phyloP scores from a whole-genome alignment of 2,113 vertebrate species.

The Athene cunicularia region DNA sequence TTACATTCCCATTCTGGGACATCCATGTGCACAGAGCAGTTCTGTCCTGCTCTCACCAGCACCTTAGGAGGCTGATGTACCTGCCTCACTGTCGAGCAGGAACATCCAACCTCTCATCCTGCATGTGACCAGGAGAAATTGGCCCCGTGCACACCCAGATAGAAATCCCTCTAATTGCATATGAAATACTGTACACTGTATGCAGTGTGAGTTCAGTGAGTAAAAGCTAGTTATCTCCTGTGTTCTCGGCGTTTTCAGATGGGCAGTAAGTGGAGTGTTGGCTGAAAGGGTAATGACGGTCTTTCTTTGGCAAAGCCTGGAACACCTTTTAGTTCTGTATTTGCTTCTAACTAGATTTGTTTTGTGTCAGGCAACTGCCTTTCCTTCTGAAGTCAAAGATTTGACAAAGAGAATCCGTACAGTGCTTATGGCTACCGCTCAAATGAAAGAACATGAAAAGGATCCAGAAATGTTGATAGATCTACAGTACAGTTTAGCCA shows the following conservation, averaged over 20 bases:
- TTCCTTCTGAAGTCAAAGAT: slow-evolving; percentile 94
- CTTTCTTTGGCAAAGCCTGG: not conserved
- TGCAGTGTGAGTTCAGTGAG: not conserved
- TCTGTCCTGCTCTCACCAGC: not conserved
- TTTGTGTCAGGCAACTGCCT: slow-evolving; percentile 84
- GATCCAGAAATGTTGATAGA: slow-evolving; percentile 97
- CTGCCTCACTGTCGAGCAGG: fast-evolving
- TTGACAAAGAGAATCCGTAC: slow-evolving; percentile 96
- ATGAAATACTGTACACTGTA: not conserved
- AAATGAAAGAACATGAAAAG: slow-evolving; percentile 96
- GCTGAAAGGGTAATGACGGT: not conserved
- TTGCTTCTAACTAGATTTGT: not conserved
- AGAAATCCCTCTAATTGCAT: not conserved
- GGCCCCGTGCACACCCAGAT: not conserved
- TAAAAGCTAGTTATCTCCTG: not conserved
- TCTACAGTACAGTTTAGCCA: slow-evolving; percentile 95
- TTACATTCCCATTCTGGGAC: not conserved
- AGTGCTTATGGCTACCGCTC: slow-evolving; percentile 96
- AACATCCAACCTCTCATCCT: not conserved
- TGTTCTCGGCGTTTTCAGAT: not conserved
- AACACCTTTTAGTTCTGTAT: not conserved
- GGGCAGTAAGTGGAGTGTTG: not conserved
- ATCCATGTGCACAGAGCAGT: not conserved
- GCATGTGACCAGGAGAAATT: not conserved
- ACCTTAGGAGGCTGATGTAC: not conserved